These are phyloP conservation scores for Hyposoter didymator DNA, from an alignment of 2,888 invertebrate species.

Conservation along the genomic window DNA sequence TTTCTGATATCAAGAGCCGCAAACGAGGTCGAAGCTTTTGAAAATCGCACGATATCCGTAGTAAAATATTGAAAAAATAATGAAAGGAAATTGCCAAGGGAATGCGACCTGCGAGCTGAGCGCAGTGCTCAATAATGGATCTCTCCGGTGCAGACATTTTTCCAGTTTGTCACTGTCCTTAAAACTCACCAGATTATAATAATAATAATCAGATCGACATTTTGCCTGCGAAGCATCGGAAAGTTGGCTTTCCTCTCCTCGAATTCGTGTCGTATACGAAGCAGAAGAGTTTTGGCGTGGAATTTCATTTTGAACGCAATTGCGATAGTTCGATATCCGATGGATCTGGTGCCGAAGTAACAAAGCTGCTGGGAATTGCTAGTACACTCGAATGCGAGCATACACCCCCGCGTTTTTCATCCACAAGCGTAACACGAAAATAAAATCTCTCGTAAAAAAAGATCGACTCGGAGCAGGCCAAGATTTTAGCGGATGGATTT, in stretches of 20 bases:
- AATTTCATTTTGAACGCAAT: not conserved
- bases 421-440: constrained; percentile 51
- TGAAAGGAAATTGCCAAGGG: not conserved
- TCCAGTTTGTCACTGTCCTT: not conserved
- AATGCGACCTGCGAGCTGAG: not conserved
- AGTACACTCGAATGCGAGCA: not conserved
- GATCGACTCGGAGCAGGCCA: constrained; percentile 26
- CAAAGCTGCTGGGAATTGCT: not conserved
- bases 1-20: not conserved
- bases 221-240: not conserved
- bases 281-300: too few relatives aligned
- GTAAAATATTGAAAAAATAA: constrained; percentile 15
- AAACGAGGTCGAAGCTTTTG: constrained; percentile 1
- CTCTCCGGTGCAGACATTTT: not conserved
- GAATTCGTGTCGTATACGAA: not conserved
- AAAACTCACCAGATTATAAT: not conserved
- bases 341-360: not conserved
- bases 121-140: constrained; percentile 5
- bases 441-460: constrained; percentile 62
- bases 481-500: constrained; percentile 41
- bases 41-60: constrained; percentile 15
- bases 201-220: not conserved
- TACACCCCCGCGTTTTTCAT: constrained; percentile 22
- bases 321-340: constrained; percentile 5
- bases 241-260: not conserved